These are phyloP conservation scores for Lophotis ruficrista DNA, from an alignment of 2,113 vertebrate species.

Conservation along the genomic window DNA sequence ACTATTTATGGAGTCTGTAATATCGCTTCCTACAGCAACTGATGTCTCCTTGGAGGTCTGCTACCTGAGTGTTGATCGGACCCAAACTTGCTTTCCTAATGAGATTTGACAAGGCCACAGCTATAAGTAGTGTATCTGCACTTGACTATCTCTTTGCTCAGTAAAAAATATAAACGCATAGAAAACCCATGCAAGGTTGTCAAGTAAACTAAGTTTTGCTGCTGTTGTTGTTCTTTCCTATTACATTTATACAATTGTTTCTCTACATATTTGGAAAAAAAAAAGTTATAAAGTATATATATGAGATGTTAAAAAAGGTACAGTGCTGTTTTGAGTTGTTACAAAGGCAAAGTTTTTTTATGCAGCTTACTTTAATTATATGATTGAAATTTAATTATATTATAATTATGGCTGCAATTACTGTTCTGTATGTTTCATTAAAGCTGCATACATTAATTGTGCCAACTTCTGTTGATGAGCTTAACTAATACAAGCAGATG, in stretches of 20 bases:
- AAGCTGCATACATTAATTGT: conserved; percentile 68
- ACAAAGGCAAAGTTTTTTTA: conserved; percentile 67
- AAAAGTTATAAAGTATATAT: neutral
- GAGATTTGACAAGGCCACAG: neutral
- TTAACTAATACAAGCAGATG: conserved; percentile 69
- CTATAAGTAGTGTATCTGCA: neutral
- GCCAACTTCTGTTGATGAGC: conserved; percentile 62
- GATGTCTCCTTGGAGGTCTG: neutral
- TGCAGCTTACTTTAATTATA: conserved; percentile 59
- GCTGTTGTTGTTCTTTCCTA: neutral
- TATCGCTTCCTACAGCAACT: neutral
- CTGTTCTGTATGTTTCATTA: conserved; percentile 71
- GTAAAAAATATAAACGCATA: neutral
- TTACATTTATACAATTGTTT: neutral
- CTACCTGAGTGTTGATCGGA: neutral
- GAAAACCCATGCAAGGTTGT: neutral
- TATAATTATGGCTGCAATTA: conserved; percentile 64
- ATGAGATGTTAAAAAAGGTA: neutral
- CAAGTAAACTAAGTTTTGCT: neutral
- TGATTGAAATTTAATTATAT: conserved; percentile 68
- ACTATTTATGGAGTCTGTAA: neutral
- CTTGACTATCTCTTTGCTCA: neutral
- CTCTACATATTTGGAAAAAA: neutral
- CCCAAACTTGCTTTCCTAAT: neutral
- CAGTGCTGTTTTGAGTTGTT: conserved; percentile 8